A percentile compares a stretch with the other conserved stretches of the same genome.
phyloP scores from a whole-genome alignment of 2,113 vertebrate genomes.

The Lipotes vexillifer region DNA sequence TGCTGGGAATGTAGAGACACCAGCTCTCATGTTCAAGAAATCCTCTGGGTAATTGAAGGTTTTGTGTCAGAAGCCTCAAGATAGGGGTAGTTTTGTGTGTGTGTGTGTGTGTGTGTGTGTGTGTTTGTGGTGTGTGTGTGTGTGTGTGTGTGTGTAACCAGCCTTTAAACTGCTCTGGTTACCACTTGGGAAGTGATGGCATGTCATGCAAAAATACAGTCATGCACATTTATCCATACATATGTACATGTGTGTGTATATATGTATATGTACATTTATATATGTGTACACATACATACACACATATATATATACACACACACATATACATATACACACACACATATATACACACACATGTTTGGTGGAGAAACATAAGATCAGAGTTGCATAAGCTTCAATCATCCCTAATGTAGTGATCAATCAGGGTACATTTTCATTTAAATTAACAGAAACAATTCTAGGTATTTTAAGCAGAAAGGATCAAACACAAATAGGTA shows the following conservation, averaged over 20 bases:
- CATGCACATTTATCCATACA: background rate
- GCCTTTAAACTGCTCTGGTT: background rate
- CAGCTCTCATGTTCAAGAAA: background rate
- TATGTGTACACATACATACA: background rate
- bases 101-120: background rate
- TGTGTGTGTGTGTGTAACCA: background rate
- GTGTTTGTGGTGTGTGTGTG: background rate
- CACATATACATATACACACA: fast-evolving
- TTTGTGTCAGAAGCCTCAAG: background rate
- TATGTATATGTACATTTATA: background rate
- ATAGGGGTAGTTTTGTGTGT: background rate
- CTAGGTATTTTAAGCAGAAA: background rate
- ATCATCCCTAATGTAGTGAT: background rate
- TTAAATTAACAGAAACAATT: background rate
- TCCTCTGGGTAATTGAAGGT: background rate
- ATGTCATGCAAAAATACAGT: background rate
- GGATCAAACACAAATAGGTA: background rate
- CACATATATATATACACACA: background rate
- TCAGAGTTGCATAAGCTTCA: background rate
- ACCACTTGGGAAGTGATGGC: background rate
- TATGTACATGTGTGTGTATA: fast-evolving
- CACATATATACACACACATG: fast-evolving
- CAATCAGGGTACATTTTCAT: background rate
- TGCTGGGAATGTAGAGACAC: background rate
- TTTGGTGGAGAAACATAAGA: background rate